Percentiles rank a stretch among this genome's conserved stretches.
Evolutionary conservation across 2,797 vertebrate species (phyloP).

Genomic region (Phoeniculus purpureus): DNA sequence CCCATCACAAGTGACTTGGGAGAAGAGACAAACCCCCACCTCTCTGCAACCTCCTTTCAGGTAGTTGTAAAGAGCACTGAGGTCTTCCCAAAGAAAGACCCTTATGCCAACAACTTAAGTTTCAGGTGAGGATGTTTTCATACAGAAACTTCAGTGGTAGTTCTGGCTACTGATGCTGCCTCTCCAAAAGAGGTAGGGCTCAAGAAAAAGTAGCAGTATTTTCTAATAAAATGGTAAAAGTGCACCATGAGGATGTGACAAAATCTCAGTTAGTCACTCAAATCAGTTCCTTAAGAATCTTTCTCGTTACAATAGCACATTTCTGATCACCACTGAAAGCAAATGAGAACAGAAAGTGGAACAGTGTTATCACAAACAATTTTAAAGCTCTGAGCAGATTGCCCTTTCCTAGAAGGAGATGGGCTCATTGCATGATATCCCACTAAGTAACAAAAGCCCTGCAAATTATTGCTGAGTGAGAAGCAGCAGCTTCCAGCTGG

Average conservation of each 20-base stretch:
- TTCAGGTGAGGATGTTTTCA: neutral
- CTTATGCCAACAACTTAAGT: neutral
- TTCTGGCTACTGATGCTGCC: neutral
- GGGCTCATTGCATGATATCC: neutral
- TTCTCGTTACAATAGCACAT: neutral
- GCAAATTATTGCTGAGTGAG: neutral
- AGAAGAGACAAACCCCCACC: too few relatives aligned
- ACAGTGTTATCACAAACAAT: neutral
- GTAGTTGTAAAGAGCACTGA: too few relatives aligned
- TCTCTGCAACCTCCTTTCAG: too few relatives aligned
- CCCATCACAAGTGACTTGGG: too few relatives aligned
- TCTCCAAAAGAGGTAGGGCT: neutral
- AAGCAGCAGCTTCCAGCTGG: neutral
- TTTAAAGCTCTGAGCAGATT: neutral
- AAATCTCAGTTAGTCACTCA: neutral
- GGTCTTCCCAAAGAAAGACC: too few relatives aligned
- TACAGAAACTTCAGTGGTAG: neutral
- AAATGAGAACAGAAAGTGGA: neutral
- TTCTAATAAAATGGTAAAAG: neutral
- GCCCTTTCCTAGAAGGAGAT: neutral
- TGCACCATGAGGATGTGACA: neutral
- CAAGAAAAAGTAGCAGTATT: neutral
- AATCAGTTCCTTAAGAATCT: neutral
- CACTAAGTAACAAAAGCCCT: neutral
- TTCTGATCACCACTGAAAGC: neutral